Evolutionary conservation across 2,797 vertebrate genomes (phyloP).

Genomic region (Calcarius lapponicus): DNA sequence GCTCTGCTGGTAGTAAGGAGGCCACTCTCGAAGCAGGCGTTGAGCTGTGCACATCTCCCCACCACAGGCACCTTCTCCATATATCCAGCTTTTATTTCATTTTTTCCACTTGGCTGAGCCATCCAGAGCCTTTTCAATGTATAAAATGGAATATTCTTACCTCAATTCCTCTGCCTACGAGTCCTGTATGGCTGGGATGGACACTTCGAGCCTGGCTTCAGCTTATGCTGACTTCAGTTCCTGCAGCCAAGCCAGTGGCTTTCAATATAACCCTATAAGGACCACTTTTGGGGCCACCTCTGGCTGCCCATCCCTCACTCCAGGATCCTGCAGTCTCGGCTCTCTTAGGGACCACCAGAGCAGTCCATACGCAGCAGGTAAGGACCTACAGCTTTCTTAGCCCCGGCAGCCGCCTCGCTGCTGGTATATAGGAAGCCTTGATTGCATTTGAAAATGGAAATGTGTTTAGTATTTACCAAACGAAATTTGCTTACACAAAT

Average conservation of each 20-base stretch:
- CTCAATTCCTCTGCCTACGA: conserved; percentile 99
- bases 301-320: conserved; percentile 97
- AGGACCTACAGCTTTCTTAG: conserved; percentile 81
- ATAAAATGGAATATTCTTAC: conserved; percentile 99
- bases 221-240: conserved; percentile 99
- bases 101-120: conserved; percentile 75
- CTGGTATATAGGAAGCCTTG: conserved; percentile 93
- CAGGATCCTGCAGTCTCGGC: conserved; percentile 98
- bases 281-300: conserved; percentile 98
- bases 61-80: conserved; percentile 80
- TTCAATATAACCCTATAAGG: conserved; percentile 99
- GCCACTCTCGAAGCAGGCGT: conserved; percentile 98
- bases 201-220: conserved; percentile 98
- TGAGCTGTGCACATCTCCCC: conserved; percentile 96
- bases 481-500: conserved; percentile 99
- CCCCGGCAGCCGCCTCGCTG: conserved; percentile 80
- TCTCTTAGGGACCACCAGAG: conserved; percentile 99
- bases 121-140: conserved; percentile 98
- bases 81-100: conserved; percentile 77
- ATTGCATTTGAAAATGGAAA: conserved; percentile 99
- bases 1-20: conserved; percentile 98
- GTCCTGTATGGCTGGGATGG: conserved; percentile 99
- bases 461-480: conserved; percentile 99
- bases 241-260: conserved; percentile 99
- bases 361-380: conserved; percentile 99